These are phyloP conservation scores for Popillia japonica DNA, from an alignment of 1,140 invertebrate genomes.

Conservation along the genomic window DNA sequence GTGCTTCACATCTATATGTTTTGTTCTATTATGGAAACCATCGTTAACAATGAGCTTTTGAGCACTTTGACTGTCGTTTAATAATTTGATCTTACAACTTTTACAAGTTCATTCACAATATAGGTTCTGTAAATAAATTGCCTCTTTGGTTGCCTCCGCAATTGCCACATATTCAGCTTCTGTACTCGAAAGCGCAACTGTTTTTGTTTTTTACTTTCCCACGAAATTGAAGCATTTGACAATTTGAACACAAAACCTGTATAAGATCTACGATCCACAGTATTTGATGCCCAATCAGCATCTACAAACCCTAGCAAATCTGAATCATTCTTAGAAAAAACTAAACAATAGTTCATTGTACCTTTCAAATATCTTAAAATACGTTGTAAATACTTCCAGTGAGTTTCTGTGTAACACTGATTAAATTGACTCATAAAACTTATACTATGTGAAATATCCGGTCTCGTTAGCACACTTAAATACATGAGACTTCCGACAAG, in stretches of 20 bases:
- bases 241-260: constrained; percentile 56
- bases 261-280: constrained; percentile 57
- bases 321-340: constrained; percentile 15
- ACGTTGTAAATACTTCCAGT: constrained; percentile 57
- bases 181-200: constrained; percentile 55
- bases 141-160: constrained; percentile 49
- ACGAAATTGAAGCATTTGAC: no score
- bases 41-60: constrained; percentile 49
- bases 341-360: constrained; percentile 42
- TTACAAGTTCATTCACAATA: no score
- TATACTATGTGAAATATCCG: constrained; percentile 59
- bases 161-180: constrained; percentile 59
- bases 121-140: constrained; percentile 49
- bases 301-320: constrained; percentile 50
- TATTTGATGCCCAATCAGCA: constrained; percentile 58
- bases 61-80: constrained; percentile 53
- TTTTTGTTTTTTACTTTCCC: no score
- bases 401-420: constrained; percentile 47
- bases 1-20: no score
- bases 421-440: constrained; percentile 56
- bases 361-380: constrained; percentile 58
- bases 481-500: constrained; percentile 61
- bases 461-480: constrained; percentile 56
- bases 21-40: constrained; percentile 51
- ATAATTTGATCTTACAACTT: constrained; percentile 38